Conservation (phyloP, 2,888 invertebrate species). For the Zhuqinia jingwanae region DNA sequence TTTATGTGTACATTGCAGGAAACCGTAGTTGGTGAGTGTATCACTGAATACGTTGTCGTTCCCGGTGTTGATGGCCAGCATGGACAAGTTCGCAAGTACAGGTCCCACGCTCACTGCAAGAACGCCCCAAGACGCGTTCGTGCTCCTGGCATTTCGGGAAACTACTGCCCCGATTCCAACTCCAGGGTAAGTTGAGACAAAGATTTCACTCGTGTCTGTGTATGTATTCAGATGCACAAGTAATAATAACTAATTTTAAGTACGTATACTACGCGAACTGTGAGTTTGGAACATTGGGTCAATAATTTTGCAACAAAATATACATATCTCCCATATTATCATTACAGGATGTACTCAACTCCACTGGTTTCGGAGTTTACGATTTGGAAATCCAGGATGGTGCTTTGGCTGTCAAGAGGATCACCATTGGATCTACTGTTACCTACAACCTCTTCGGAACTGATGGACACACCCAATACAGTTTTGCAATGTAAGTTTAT, state of each 20-base stretch:
- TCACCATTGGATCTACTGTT: slow-evolving; percentile 72
- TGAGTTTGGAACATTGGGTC: too few relatives aligned
- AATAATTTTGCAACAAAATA: too few relatives aligned
- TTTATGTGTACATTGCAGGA: slow-evolving; percentile 58
- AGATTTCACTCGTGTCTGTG: background rate
- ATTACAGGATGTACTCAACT: slow-evolving; percentile 77
- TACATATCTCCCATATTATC: background rate
- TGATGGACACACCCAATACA: slow-evolving; percentile 78
- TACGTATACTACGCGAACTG: too few relatives aligned
- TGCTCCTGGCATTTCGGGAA: slow-evolving; percentile 71
- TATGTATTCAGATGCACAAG: too few relatives aligned
- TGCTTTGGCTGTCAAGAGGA: slow-evolving; percentile 68
- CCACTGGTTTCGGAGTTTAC: slow-evolving; percentile 74
- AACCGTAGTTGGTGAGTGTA: slow-evolving; percentile 78
- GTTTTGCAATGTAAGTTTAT: slow-evolving; percentile 52
- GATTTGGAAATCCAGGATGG: slow-evolving; percentile 74
- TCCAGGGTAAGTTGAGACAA: slow-evolving; percentile 73
- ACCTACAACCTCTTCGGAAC: slow-evolving; percentile 76
- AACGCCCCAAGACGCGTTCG: slow-evolving; percentile 72
- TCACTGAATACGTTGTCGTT: slow-evolving; percentile 76
- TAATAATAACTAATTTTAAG: too few relatives aligned
- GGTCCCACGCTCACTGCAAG: slow-evolving; percentile 75
- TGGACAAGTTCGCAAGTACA: slow-evolving; percentile 77
- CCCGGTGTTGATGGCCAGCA: slow-evolving; percentile 69
- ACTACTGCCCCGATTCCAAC: slow-evolving; percentile 75